Evolutionary conservation across 2,797 vertebrate genomes (phyloP).

Genomic region (Lates japonicus): DNA sequence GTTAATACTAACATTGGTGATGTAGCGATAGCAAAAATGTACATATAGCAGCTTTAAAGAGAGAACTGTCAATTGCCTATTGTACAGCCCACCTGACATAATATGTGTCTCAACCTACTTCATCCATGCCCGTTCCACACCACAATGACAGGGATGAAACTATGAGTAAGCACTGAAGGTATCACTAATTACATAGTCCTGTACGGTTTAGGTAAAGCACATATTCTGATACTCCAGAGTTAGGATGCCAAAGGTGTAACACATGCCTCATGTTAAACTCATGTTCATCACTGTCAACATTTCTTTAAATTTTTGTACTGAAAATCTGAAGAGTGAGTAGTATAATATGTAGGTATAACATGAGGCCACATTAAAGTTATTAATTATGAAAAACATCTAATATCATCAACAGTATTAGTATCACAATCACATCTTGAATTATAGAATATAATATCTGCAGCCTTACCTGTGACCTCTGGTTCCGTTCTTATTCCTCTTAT

Average conservation of each 20-base stretch:
- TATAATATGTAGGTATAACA: neutral
- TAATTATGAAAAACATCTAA: neutral
- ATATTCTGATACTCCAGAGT: neutral
- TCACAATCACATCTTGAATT: neutral
- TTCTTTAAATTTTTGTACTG: neutral
- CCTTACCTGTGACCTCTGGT: conserved; percentile 73
- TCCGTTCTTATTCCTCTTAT: conserved; percentile 82
- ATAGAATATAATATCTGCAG: neutral
- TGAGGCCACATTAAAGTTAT: neutral
- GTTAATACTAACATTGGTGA: too few species aligned
- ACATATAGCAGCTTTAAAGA: too few species aligned
- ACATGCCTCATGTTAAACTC: neutral
- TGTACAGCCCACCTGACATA: too few species aligned
- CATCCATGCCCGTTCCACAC: too few species aligned
- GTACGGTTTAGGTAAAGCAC: neutral
- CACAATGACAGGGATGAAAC: neutral
- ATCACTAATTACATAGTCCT: neutral
- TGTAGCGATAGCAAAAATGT: too few species aligned
- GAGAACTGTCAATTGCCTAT: too few species aligned
- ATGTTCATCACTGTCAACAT: neutral
- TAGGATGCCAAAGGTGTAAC: neutral
- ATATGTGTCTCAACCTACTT: too few species aligned
- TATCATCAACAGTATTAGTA: neutral
- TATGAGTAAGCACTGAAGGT: neutral
- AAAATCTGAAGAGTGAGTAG: neutral